Conservation (phyloP, 2,888 invertebrate species). For the Hypolimnas misippus region DNA sequence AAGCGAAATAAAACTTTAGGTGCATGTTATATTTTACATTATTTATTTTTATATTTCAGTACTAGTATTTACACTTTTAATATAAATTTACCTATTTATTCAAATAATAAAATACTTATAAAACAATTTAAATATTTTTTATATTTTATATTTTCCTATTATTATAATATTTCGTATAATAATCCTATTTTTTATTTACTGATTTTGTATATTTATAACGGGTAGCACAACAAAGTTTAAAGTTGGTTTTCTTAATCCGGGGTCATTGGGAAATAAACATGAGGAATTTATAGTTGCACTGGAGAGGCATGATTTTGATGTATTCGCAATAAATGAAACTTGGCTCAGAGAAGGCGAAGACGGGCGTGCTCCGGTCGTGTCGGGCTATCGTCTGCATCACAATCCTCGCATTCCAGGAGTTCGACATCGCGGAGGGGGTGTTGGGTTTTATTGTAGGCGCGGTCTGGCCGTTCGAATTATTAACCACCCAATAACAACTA, state of each 20-base stretch:
- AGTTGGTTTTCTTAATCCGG: conserved; percentile 20
- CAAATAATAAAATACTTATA: too few relatives aligned
- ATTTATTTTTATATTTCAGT: too few relatives aligned
- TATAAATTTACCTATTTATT: too few relatives aligned
- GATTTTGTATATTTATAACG: not conserved
- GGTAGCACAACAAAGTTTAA: conserved; percentile 14
- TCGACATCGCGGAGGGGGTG: conserved; percentile 25
- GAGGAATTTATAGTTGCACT: conserved; percentile 25
- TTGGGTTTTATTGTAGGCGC: conserved; percentile 21
- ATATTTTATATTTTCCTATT: not conserved
- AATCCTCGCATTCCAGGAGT: conserved; percentile 10
- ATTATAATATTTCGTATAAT: not conserved
- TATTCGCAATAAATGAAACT: conserved; percentile 33
- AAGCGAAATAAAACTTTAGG: too few relatives aligned
- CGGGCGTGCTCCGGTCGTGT: conserved; percentile 22
- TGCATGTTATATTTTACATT: too few relatives aligned
- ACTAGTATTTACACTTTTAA: too few relatives aligned
- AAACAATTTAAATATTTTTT: not conserved
- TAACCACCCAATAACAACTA: not conserved
- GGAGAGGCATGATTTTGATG: conserved; percentile 12
- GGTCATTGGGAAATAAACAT: conserved; percentile 16
- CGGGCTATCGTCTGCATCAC: conserved; percentile 23
- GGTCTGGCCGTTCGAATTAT: not conserved
- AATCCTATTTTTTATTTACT: not conserved
- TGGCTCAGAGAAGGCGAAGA: conserved; percentile 31